Conservation (phyloP, 2,888 invertebrate species). For the Amaurobius ferox region DNA sequence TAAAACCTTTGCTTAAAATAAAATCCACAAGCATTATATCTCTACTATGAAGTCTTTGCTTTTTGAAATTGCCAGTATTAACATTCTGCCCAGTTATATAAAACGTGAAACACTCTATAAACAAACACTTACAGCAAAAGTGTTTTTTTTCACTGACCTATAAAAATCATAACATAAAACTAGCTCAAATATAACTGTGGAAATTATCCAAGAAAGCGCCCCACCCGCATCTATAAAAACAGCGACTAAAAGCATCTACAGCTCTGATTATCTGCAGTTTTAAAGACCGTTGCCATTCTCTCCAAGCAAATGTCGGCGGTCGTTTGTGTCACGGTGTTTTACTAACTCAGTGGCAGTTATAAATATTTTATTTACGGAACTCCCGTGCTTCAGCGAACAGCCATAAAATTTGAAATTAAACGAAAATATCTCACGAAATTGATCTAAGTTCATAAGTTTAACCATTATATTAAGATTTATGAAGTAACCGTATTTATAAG, state of each 20-base stretch:
- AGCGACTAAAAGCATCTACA: not conserved
- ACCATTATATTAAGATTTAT: no score
- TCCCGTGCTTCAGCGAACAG: not conserved
- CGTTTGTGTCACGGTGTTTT: not conserved
- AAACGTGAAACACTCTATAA: no score
- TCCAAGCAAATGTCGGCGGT: not conserved
- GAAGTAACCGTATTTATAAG: no score
- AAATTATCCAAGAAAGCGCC: not conserved
- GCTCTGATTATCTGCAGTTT: not conserved
- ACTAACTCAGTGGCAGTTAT: not conserved
- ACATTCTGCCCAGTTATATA: no score
- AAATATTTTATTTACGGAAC: not conserved
- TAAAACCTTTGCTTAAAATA: no score
- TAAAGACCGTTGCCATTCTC: not conserved
- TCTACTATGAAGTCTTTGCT: no score
- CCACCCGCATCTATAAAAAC: not conserved
- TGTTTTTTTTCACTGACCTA: not conserved
- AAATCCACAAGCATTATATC: no score
- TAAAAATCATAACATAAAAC: not conserved
- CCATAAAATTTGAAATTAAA: not conserved
- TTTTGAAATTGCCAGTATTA: no score
- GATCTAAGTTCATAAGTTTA: no score
- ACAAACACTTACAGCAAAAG: no score
- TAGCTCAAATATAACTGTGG: not conserved
- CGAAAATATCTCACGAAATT: no score